phyloP scores from a whole-genome alignment of 2,113 vertebrate species.

The Scytalopus superciliaris region DNA sequence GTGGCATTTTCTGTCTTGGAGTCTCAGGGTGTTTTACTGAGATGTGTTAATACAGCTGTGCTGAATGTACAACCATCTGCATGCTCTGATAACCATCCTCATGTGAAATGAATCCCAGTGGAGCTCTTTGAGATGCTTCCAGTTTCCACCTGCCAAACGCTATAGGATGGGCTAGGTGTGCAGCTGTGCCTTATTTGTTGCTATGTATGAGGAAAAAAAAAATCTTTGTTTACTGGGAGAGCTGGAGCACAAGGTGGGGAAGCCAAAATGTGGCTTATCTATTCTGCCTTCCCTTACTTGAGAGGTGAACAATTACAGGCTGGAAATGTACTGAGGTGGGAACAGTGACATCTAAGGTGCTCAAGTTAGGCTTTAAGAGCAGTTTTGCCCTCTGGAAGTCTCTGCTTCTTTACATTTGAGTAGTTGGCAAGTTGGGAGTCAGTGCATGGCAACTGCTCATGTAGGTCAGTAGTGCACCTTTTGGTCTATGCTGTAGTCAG shows the following conservation, averaged over 20 bases:
- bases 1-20: neutral
- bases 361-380: neutral
- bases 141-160: neutral
- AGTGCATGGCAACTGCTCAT: accelerated
- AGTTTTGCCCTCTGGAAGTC: neutral
- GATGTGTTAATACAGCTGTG: neutral
- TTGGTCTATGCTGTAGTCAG: neutral
- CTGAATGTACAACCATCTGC: neutral
- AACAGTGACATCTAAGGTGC: neutral
- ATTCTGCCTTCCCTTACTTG: neutral
- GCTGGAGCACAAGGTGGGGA: neutral
- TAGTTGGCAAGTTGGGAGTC: neutral
- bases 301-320: neutral
- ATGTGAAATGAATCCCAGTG: neutral
- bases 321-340: neutral
- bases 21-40: neutral
- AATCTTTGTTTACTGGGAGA: neutral
- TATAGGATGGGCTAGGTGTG: accelerated
- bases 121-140: neutral
- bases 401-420: neutral
- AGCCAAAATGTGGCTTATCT: neutral
- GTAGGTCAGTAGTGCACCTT: neutral
- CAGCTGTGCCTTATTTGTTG: neutral
- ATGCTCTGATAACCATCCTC: conserved; percentile 5
- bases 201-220: neutral